Evolutionary conservation across 2,888 invertebrate species (phyloP), one percentile per base, ranked within the genome.

Genomic region (Aethes cnicana): DNA sequence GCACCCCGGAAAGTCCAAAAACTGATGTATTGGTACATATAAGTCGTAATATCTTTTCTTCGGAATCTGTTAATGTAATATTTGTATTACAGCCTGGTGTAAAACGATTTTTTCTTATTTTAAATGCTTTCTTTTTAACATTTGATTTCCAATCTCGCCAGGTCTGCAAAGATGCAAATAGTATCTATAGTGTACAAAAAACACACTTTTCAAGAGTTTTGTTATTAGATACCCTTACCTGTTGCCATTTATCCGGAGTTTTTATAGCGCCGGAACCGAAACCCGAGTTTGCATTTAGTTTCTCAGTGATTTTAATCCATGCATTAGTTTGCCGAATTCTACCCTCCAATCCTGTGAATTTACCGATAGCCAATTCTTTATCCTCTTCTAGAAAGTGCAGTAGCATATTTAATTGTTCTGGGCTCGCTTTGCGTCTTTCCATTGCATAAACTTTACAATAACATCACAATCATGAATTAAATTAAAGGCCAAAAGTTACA

Each of bases 121-220:
- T 81, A 43, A 81, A 79, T 2, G 81, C 81, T 55, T 81, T 81
- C 64, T 81, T 81, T 61, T 74, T 81, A 0, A 81, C 81, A 73
- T 81, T 81, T 21, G 81, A 81, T 64, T 81, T 81, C 81, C 80
- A 81, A 53, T 81, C 80, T 47, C 81, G 66, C 81, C 81, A 81
- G 14, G 81, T 78, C 81, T 81, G 54, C 37, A 56, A 58, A 46
- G 16, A 39, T 18, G 35, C 14, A 46, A 25, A 32, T 23, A 32
- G 5, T 20, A 28, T 4, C 7, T 28, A 20, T 21, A 12, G 5
- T 47, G 32, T 2, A 18, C 47, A 47, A 8, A n/a, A n/a, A n/a
- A n/a, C n/a, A n/a, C n/a, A n/a, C n/a, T n/a, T n/a, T n/a, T n/a
- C n/a, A n/a, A n/a, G 28, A 25, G 2, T 4, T 18, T 37, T 30